phyloP scores from a whole-genome alignment of 2,888 invertebrate genomes.

The Andrena fulva region DNA sequence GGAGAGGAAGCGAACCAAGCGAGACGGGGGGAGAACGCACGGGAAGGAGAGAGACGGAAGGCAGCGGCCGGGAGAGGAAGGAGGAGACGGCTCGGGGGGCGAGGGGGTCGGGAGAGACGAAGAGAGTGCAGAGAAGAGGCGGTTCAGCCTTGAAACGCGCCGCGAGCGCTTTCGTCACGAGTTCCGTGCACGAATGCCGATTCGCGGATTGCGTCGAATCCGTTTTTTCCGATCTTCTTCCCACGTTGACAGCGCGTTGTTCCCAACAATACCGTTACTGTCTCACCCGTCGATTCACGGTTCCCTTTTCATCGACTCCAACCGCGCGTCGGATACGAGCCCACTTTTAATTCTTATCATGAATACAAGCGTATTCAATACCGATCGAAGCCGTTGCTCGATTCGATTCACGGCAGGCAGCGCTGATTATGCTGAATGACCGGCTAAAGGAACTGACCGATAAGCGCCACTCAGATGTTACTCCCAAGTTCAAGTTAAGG shows the following conservation, averaged over 20 bases:
- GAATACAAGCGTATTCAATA: too few species aligned
- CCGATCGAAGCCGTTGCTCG: too few species aligned
- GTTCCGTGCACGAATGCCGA: constrained; percentile 52
- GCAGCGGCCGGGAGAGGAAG: constrained; percentile 22
- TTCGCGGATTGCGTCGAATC: constrained; percentile 51
- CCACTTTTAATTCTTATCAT: not conserved
- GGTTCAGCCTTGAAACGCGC: constrained; percentile 70
- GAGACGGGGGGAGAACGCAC: constrained; percentile 4
- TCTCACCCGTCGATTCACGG: not conserved
- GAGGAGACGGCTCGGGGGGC: constrained; percentile 10
- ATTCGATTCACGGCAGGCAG: too few species aligned
- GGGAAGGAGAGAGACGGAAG: not conserved
- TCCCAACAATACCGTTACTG: constrained; percentile 35
- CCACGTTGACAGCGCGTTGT: constrained; percentile 15
- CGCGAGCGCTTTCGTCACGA: constrained; percentile 54
- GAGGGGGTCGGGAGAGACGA: constrained; percentile 31
- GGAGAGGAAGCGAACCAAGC: constrained; percentile 15
- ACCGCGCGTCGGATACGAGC: not conserved
- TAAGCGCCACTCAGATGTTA: too few species aligned
- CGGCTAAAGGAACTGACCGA: too few species aligned
- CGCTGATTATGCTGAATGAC: too few species aligned
- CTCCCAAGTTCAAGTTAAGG: too few species aligned
- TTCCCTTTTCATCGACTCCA: not conserved
- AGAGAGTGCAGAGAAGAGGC: constrained; percentile 39
- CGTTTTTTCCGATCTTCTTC: constrained; percentile 49